Percentiles rank a stretch among this genome's conserved stretches.
These are phyloP conservation scores for Himantopus leucocephalus DNA, from an alignment of 2,113 vertebrate genomes.

Conservation along the genomic window DNA sequence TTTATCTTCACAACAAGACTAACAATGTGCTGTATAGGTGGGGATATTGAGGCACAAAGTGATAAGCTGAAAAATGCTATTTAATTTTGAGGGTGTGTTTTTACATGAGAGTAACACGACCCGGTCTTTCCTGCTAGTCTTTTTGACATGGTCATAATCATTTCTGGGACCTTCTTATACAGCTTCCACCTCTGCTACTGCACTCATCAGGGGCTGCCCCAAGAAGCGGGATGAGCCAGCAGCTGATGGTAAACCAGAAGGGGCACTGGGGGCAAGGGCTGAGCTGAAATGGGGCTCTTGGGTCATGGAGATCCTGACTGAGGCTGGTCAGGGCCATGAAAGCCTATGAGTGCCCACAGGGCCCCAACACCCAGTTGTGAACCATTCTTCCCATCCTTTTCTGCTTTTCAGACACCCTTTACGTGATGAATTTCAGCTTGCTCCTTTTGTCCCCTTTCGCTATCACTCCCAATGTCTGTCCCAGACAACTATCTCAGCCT, in stretches of 20 bases:
- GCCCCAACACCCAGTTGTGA: background rate
- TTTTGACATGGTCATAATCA: background rate
- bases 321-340: background rate
- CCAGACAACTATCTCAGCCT: background rate
- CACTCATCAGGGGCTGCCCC: background rate
- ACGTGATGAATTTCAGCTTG: background rate
- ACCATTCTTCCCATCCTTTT: background rate
- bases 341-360: background rate
- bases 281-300: background rate
- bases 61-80: background rate
- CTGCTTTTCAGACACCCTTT: background rate
- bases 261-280: accelerated
- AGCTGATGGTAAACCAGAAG: background rate
- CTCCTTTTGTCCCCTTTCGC: background rate
- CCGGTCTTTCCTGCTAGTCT: background rate
- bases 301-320: accelerated
- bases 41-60: background rate
- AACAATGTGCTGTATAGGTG: background rate
- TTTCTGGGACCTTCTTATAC: background rate
- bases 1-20: background rate
- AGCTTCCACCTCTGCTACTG: background rate
- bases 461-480: background rate
- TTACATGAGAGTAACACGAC: background rate
- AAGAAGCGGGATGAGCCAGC: background rate
- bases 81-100: accelerated